Conservation (phyloP, 2,888 invertebrate genomes). For the Dorcus hopei region DNA sequence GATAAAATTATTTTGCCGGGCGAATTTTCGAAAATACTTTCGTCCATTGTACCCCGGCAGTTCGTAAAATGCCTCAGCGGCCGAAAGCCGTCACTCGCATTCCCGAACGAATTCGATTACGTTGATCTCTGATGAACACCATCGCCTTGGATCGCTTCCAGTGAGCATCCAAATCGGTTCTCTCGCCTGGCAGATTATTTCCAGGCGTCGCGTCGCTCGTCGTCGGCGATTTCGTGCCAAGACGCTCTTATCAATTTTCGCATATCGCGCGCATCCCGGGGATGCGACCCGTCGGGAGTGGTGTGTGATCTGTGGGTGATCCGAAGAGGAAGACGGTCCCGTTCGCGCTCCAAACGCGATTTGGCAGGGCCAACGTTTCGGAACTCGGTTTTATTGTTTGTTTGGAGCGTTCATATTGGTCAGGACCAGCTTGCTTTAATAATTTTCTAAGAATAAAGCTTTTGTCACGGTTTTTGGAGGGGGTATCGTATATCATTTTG, state of each 20-base stretch:
- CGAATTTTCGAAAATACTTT: neutral
- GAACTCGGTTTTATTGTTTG: too few relatives aligned
- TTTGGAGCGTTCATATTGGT: too few relatives aligned
- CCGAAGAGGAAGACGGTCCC: neutral
- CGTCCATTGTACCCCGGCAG: neutral
- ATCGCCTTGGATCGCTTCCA: slow-evolving; percentile 41
- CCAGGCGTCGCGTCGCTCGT: slow-evolving; percentile 31
- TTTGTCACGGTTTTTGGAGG: too few relatives aligned
- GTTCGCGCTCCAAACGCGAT: neutral
- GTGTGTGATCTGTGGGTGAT: neutral
- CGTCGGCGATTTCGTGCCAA: slow-evolving; percentile 40
- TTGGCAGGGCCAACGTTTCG: neutral
- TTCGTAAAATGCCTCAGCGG: neutral
- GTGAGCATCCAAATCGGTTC: slow-evolving; percentile 37
- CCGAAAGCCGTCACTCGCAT: neutral
- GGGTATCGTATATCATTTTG: too few relatives aligned
- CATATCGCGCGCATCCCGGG: neutral
- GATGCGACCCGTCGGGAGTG: neutral
- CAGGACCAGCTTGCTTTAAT: too few relatives aligned
- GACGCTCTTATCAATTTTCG: slow-evolving; percentile 23
- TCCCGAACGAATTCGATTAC: slow-evolving; percentile 1
- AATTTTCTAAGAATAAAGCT: too few relatives aligned
- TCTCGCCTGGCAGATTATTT: slow-evolving; percentile 42
- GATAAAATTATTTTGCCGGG: too few relatives aligned
- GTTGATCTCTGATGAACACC: slow-evolving; percentile 6